Base-by-base conservation (phyloP, 2,888 invertebrate genomes). In the Drosophila stalkeri region DNA sequence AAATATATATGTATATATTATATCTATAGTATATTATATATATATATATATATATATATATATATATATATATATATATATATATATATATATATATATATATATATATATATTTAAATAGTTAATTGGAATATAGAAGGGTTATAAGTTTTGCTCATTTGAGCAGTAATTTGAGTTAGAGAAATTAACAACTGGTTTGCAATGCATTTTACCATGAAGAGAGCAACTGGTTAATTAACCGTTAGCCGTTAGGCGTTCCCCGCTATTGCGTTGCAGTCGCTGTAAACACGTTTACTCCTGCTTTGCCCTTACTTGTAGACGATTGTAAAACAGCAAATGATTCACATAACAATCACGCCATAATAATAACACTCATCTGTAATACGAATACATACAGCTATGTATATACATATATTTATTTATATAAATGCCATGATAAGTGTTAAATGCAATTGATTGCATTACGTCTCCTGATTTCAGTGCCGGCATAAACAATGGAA, bases 331-430 rank as follows among this genome's bases (percentile, higher is more conserved):
- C 54, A 52, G 6, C 55, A 61, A 61, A 59, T 76, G 80, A 77
- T 47, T 77, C 76, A 77, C 59, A 44, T 39, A 75, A 64, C 20
- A 47, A 76, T 77, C 77, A 71, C 76, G 76, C 77, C 80, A 77
- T 46, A n/a, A 16, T 20, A 14, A 35, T 35, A 20, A 16, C 27
- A 18, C 46, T 65, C 51, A 51, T 51, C 51, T 51, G 51, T 12
- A 7, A 5, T 16, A 16, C 16, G 23, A 16, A 16, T 16, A 9
- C 27, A 39, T 49, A 27, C 27, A 35, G 0, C 3, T 20, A 9
- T 72, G 11, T 5, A 18, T 44, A 20, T 31, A 16, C 39, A 6
- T 52, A 20, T 52, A 23, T 37, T 9, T 39, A 16, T 14, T 2
- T 51, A 18, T 51, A 11, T 33, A 12, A 7, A 20, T 16, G n/a